Evolutionary conservation across 2,797 vertebrate species (phyloP).

Genomic region (Argentina silus): DNA sequence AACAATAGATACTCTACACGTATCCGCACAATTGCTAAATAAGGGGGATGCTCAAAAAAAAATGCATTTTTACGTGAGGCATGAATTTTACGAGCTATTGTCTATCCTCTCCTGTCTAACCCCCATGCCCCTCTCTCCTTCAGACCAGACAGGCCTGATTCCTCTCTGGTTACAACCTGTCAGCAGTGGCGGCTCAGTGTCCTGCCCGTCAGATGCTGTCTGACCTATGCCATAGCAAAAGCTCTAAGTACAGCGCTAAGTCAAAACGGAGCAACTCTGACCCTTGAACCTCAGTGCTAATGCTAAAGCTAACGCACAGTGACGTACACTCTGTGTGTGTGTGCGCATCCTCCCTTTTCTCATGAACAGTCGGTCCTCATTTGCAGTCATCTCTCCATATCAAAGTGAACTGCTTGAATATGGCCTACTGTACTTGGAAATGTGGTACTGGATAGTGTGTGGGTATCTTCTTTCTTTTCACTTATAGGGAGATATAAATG

Average conservation of each 20-base stretch:
- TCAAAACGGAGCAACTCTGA: slow-evolving; percentile 24
- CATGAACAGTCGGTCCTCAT: slow-evolving; percentile 33
- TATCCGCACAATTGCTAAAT: neutral
- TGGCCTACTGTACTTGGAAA: no score
- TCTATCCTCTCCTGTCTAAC: neutral
- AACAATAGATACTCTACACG: neutral
- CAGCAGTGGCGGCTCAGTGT: slow-evolving; percentile 1
- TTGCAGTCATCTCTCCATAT: slow-evolving; percentile 13
- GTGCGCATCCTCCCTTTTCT: slow-evolving; percentile 21
- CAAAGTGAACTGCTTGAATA: no score
- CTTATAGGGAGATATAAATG: neutral
- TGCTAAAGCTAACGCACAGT: slow-evolving; percentile 40
- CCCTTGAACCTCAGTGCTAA: slow-evolving; percentile 35
- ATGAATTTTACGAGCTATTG: slow-evolving; percentile 17
- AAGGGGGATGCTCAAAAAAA: neutral
- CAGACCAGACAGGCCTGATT: neutral
- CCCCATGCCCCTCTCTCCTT: neutral
- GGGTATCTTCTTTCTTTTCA: no score
- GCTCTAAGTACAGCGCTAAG: slow-evolving; percentile 33
- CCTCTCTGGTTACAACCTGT: slow-evolving; percentile 31
- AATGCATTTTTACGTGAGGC: no score
- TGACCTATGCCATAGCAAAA: slow-evolving; percentile 2
- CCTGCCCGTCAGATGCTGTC: neutral
- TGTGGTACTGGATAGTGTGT: no score
- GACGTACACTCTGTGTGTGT: slow-evolving; percentile 38